Base-by-base conservation (phyloP, 2,888 invertebrate genomes). In the Silvanus unidentatus region DNA sequence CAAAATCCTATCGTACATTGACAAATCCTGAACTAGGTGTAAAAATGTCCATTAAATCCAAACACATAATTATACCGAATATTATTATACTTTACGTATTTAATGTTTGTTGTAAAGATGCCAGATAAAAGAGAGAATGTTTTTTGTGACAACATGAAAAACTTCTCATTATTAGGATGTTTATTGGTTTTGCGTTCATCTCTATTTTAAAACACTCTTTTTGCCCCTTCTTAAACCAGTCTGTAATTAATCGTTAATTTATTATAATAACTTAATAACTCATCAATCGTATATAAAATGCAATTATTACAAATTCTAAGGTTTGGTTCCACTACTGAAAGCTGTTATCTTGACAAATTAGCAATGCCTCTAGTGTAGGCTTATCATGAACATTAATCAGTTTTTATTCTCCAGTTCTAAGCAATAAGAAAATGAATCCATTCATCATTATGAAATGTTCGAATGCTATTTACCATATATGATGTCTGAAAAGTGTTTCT, bases 61-160 rank as follows among this genome's bases (percentile, higher is more conserved):
- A 45, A 45, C 49, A 46, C 40, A 45, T 47, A 48, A 50, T 52
- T 50, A 50, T 44, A 15, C 12, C 27, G 13, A 44, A 47, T 44
- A 44, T 52, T 45, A 47, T 22, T 22, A 22, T 8, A 22, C 8
- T 22, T 22, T 28, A 32, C 27, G 40, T 39, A 47, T 48, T 46
- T 53, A 39, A 42, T 42, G 40, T 22, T 22, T n/a, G 49, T 42
- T 49, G 43, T 53, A 53, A 55, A 55, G 43, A 48, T 53, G 53
- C 40, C 55, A 55, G 47, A 53, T 55, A 48, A 55, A 55, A 55
- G 52, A 5, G 22, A 27, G 42, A 40, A 45, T 22, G 22, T 22
- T 22, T 5, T 22, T 22, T 22, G 3, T 5, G 3, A 5, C 22
- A 22, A 5, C 8, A 22, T 5, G 22, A 22, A 22, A 43, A 46